These are phyloP conservation scores for Calephelis perditalis DNA, from an alignment of 2,888 invertebrate species.

Conservation along the genomic window DNA sequence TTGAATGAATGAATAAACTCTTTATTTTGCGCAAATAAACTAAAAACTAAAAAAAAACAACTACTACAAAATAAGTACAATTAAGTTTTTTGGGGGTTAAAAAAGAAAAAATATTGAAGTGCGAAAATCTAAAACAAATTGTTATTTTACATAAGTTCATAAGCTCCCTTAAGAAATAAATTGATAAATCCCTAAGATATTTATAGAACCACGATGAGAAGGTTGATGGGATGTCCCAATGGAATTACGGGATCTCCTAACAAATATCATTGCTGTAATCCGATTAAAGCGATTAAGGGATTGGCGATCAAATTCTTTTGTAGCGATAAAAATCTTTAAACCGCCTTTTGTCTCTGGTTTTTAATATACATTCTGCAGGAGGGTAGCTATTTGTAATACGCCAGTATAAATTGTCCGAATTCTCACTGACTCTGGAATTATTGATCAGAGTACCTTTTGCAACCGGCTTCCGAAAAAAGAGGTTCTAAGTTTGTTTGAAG, in stretches of 20 bases:
- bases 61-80: too few relatives aligned
- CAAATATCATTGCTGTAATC: conserved; percentile 34
- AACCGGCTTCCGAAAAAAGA: background rate
- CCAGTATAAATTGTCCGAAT: too few relatives aligned
- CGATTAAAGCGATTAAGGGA: conserved; percentile 31
- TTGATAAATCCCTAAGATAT: background rate
- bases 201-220: background rate
- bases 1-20: too few relatives aligned
- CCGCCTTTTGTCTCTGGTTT: too few relatives aligned
- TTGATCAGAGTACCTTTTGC: background rate
- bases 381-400: too few relatives aligned
- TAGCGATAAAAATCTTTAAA: background rate
- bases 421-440: too few relatives aligned
- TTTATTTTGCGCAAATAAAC: too few relatives aligned
- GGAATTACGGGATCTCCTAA: conserved; percentile 24
- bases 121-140: background rate
- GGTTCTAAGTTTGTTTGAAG: background rate
- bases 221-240: conserved; percentile 13
- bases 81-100: too few relatives aligned
- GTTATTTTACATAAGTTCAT: background rate
- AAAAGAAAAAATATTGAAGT: background rate
- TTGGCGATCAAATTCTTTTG: conserved; percentile 7
- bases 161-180: background rate
- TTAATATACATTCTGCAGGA: too few relatives aligned
- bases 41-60: too few relatives aligned